A percentile compares a stretch with the other conserved stretches of the same genome.
Conservation (phyloP, 2,113 vertebrate species). For the Equus przewalskii region DNA sequence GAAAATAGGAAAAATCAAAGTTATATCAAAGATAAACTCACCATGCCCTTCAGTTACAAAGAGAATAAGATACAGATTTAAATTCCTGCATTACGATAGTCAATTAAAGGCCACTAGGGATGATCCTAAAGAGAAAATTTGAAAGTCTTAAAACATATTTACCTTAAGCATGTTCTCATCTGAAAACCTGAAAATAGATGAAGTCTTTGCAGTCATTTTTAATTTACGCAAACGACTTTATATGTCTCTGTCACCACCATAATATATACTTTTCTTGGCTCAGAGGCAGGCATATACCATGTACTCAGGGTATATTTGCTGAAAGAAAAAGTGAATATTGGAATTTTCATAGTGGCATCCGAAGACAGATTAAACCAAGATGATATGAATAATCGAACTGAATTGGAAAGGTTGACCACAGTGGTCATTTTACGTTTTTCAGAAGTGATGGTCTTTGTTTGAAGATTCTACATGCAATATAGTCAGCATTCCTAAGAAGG, state of each 20-base stretch:
- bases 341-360: neutral
- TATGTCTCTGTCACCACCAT: no score
- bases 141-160: neutral
- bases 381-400: neutral
- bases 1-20: neutral
- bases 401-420: accelerated
- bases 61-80: no score
- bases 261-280: neutral
- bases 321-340: neutral
- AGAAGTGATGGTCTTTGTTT: neutral
- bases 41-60: neutral
- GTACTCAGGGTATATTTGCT: neutral
- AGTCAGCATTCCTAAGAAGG: neutral
- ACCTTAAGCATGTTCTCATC: neutral
- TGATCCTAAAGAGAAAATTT: no score
- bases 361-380: neutral
- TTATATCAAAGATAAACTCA: neutral
- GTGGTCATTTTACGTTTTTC: accelerated
- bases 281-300: no score
- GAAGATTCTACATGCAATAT: accelerated
- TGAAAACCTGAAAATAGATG: neutral
- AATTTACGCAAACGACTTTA: neutral
- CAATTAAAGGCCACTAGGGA: neutral
- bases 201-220: neutral
- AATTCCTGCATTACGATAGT: neutral